Conservation (phyloP, 2,797 vertebrate species). For the Sebastes trivittatus region DNA sequence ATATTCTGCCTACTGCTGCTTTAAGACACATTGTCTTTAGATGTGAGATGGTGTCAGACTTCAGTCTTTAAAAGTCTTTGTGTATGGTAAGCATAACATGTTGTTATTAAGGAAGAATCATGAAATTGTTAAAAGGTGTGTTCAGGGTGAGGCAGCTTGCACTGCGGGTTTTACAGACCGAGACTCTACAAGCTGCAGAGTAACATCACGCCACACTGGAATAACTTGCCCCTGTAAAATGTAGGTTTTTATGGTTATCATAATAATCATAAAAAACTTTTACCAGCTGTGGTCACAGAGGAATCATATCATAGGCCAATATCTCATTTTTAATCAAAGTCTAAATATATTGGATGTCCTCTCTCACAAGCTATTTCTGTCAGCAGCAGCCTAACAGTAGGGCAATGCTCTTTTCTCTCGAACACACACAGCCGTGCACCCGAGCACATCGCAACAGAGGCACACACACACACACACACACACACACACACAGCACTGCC, state of each 20-base stretch:
- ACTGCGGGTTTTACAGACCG: conserved; percentile 17
- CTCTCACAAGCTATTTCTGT: conserved; percentile 25
- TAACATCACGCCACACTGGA: conserved; percentile 19
- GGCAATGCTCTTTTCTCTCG: conserved; percentile 35
- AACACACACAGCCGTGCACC: conserved; percentile 17
- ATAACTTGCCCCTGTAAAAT: conserved; percentile 11
- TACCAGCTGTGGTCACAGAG: conserved; percentile 10
- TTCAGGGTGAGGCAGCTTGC: conserved; percentile 13
- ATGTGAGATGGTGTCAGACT: too few relatives aligned
- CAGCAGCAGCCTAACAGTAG: conserved; percentile 43
- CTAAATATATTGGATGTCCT: conserved; percentile 21
- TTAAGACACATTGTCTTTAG: too few relatives aligned
- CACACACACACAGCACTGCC: background rate
- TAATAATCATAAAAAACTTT: conserved; percentile 28
- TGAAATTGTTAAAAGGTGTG: conserved; percentile 6
- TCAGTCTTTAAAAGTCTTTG: background rate
- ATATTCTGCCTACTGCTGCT: too few relatives aligned
- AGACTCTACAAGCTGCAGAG: conserved; percentile 20
- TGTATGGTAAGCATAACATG: background rate
- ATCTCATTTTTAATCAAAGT: conserved; percentile 30
- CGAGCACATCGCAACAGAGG: background rate
- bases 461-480: background rate
- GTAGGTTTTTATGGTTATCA: conserved; percentile 23
- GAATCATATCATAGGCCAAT: conserved; percentile 16
- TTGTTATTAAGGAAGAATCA: conserved; percentile 7